Percentiles rank a stretch among this genome's conserved stretches.
phyloP scores from a whole-genome alignment of 2,888 invertebrate genomes.

The Ophraella communa region DNA sequence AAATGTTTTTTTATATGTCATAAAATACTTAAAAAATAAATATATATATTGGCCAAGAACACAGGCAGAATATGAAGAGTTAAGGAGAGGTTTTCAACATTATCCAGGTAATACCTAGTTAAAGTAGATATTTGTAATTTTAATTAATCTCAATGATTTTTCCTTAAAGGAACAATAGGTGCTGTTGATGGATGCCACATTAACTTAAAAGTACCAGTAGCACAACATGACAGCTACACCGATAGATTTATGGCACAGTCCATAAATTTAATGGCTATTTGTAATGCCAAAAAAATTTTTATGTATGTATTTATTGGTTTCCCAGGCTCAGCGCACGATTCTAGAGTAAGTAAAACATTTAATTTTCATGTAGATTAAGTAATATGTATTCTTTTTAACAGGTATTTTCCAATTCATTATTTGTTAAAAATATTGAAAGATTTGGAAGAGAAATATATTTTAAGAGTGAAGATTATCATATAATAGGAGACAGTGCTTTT shows the following conservation, averaged over 20 bases:
- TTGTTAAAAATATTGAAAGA: not conserved
- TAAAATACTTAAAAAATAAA: constrained; percentile 21
- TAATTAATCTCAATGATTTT: no score
- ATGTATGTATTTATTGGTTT: constrained; percentile 36
- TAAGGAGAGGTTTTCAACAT: constrained; percentile 12
- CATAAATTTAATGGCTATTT: constrained; percentile 36
- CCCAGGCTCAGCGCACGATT: constrained; percentile 37
- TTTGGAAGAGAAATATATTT: not conserved
- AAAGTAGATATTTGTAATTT: no score
- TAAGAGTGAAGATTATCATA: not conserved
- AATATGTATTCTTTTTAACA: no score
- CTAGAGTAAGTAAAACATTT: constrained; percentile 32
- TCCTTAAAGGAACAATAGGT: constrained; percentile 28
- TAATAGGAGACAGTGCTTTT: not conserved
- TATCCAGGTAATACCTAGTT: no score
- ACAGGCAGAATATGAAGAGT: constrained; percentile 11
- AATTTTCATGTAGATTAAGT: no score
- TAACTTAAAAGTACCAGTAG: constrained; percentile 26
- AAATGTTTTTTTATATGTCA: constrained; percentile 19
- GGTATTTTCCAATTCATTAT: no score
- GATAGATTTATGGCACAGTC: constrained; percentile 31
- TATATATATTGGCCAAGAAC: constrained; percentile 32
- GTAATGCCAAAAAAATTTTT: constrained; percentile 25
- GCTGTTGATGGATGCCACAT: constrained; percentile 35
- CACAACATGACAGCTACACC: constrained; percentile 37